Evolutionary conservation across 2,797 vertebrate genomes (phyloP), one percentile per base, ranked within the genome.

Genomic region (Siniperca obscura): DNA sequence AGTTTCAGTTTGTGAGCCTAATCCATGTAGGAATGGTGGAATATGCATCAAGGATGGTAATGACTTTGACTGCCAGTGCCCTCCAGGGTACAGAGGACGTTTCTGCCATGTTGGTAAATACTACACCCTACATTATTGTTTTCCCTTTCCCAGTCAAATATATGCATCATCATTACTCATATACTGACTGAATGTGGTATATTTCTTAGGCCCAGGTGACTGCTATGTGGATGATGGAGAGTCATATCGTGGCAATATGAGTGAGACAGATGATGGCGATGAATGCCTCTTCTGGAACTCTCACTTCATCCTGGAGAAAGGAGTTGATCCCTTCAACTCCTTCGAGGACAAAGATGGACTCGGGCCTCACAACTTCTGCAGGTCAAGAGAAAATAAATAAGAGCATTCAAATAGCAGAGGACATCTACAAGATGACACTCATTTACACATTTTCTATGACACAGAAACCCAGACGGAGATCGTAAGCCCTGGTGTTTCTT

Each of bases 281-380:
- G 94, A 95, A 5, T 96, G 96, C 80, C 94, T 96, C 2, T 50
- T 94, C 87, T 96, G 96, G 96, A 96, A 96, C 85, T 96, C 96
- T 22, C 89, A 96, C 70, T 93, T 96, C 64, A 85, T 96, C 50
- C 74, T 96, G 80, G 81, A 88, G 14, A 80, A 46, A 0, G 92
- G 93, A 69, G 10, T 0, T 0, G 52, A 94, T 82, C 95, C 94
- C 17, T 94, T 95, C 64, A 83, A 0, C 1, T 6, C 67, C 52
- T 90, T 67, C 3, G 92, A 92, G 34, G 60, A 95, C 46, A 5
- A 16, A 8, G 82, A 93, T 0, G 95, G 95, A 70, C 92, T 96
- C 5, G 96, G 95, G 16, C 93, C 61, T 36, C 96, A 96, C 88
- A 96, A 96, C 84, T 93, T 91, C 84, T 96, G 96, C 95, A 96